Base-by-base conservation (phyloP, 2,113 vertebrate species). In the Columba janthina region DNA sequence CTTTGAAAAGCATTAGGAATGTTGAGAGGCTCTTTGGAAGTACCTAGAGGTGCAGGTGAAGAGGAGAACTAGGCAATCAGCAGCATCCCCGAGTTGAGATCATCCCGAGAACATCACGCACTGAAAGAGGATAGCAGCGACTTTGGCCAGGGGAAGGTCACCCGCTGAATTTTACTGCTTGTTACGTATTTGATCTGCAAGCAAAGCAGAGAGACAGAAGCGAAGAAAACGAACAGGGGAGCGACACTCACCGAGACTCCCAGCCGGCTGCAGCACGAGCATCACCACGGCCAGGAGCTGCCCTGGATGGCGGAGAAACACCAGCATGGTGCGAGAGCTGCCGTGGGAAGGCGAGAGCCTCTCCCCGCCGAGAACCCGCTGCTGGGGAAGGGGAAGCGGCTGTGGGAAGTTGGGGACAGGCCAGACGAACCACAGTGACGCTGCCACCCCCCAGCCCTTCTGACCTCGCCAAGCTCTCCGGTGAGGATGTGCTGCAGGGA, bases 141-240 rank as follows among this genome's bases (percentile, higher is more conserved):
- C 48, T 42, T 10, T 40, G 77, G 65, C 32, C 6, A 4, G 12
- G 17, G 46, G 26, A 36, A 25, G 16, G 22, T 15, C 42, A 69
- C 61, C 46, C 0, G 2, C 31, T 53, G 50, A 12, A 12, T 38
- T 34, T 24, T 32, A 10, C 34, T 15, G 4, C 4, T 20, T 5
- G 3, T 13, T n/a, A 9, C 8, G 0, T 5, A 13, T 15, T 40
- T 15, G 74, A 66, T 16, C 21, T 1, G 0, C 0, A 22, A 28
- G 60, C 15, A 40, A 48, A 74, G 80, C 67, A 14, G 92, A 80
- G 64, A 76, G 69, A 4, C 11, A 16, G 70, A 11, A 78, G 48
- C 34, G 9, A 17, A 40, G 81, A 29, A 13, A 19, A 60, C 0
- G 5, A 66, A 34, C 29, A 53, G n/a, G 8, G 29, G 10, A 60